phyloP scores from a whole-genome alignment of 23 tunicate species.

The Styela clava region DNA sequence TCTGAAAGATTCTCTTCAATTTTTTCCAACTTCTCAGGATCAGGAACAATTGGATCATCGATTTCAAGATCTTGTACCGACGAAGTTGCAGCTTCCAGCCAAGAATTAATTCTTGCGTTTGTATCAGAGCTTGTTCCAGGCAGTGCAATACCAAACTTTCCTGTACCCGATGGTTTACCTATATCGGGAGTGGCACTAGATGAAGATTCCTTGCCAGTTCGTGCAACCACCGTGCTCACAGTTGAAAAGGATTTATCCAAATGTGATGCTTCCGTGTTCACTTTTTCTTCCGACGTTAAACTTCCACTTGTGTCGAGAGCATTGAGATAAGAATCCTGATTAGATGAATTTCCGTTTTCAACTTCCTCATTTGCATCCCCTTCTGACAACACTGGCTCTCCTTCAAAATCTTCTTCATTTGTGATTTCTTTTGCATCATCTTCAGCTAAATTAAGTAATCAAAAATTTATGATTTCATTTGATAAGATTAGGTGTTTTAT shows the following conservation, averaged over 20 bases:
- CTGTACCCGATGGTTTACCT: background rate
- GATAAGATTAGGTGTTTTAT: too few species aligned
- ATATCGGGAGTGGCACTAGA: background rate
- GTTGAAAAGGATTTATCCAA: constrained; percentile 48
- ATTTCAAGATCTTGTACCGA: constrained; percentile 17
- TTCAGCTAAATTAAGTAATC: too few species aligned
- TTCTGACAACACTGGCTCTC: too few species aligned
- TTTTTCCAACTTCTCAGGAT: background rate
- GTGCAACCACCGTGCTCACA: constrained; percentile 32
- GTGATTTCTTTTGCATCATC: too few species aligned
- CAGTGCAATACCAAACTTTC: background rate
- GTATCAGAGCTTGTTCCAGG: constrained; percentile 22
- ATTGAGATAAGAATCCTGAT: constrained; percentile 6
- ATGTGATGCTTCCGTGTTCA: background rate
- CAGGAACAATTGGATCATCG: constrained; percentile 14
- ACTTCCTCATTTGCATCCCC: background rate
- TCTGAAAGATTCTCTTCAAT: constrained; percentile 5
- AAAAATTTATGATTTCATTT: too few species aligned
- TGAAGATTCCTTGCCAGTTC: background rate
- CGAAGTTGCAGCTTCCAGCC: constrained; percentile 19
- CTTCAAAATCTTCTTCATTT: background rate
- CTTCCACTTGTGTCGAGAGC: constrained; percentile 5
- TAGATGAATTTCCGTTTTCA: background rate
- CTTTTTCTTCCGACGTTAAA: constrained; percentile 15
- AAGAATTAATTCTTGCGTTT: constrained; percentile 15